Evolutionary conservation across 35 echinoderm and acorn worm species (phyloP), one percentile per base, ranked within the genome.

Genomic region (Ptychodera flava): DNA sequence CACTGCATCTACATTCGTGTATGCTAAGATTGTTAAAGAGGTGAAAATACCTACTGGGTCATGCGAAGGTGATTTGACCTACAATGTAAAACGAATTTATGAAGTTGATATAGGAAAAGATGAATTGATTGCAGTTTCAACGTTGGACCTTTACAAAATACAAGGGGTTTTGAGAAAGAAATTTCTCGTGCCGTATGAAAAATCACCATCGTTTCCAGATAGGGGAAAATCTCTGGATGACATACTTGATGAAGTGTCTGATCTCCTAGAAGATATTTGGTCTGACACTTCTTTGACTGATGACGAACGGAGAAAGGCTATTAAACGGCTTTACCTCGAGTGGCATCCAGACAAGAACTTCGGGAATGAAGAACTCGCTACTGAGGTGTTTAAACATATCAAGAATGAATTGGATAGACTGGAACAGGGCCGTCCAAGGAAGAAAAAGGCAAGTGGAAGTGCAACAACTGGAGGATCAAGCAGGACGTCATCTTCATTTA

Each of bases 261-360:
- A 38, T 29, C 35, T 78, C 28, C 33, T 90, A 32, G 29, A 35
- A 79, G 35, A 36, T 28, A 35, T 85, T 1, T 35, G 84, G 0
- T 34, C 52, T 32, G 89, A 90, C 45, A 83, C 76, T 77, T 79
- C 78, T 32, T 36, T 90, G 0, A 29, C 53, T 16, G 83, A 80
- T 31, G 76, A 86, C 31, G 83, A 90, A 79, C 53, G 83, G 16
- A 90, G 85, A 15, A 37, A 79, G 38, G 82, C 77, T 1, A 0
- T 90, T 15, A 64, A 37, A 30, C 82, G 89, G 30, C 77, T 90
- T 15, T 90, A 85, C 34, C 64, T 35, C 0, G 86, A 78, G 34
- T 90, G 89, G 89, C 89, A 90, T 90, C 89, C 89, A 0, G 89
- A 90, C 81, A 90, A 90, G 53, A 90, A 90, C 37, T 78, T 78